A percentile compares a stretch with the other conserved stretches of the same genome.
Conservation (phyloP, 2,888 invertebrate species). For the Cosmia trapezina region DNA sequence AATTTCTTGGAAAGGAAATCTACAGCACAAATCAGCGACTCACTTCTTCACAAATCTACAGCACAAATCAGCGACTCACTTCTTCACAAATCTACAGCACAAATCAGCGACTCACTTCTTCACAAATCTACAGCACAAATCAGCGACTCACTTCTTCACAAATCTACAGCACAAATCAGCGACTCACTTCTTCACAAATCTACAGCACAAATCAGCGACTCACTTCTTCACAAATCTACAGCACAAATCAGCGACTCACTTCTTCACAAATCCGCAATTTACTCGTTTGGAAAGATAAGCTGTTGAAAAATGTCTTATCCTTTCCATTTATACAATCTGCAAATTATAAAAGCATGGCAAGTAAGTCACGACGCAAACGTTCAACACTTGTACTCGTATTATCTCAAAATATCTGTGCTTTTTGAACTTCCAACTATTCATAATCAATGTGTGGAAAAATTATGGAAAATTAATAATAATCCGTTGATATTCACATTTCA, state of each 20-base stretch:
- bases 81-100: background rate
- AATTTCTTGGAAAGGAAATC: background rate
- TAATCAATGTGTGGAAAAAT: background rate
- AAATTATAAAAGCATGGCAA: background rate
- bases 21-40: conserved; percentile 1
- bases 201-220: conserved; percentile 1
- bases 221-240: background rate
- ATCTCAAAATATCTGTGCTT: too few relatives aligned
- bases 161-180: conserved; percentile 10
- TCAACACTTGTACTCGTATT: too few relatives aligned
- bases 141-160: background rate
- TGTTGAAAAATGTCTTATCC: background rate
- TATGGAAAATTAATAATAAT: too few relatives aligned
- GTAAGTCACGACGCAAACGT: too few relatives aligned
- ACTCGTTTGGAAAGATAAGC: conserved; percentile 40
- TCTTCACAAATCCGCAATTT: background rate
- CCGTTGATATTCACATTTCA: too few relatives aligned
- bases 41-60: background rate
- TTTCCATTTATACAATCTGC: background rate
- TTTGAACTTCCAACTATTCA: too few relatives aligned
- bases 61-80: conserved; percentile 2
- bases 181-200: conserved; percentile 2
- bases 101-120: conserved; percentile 2
- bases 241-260: conserved; percentile 2
- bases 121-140: conserved; percentile 7